These are phyloP conservation scores for Takifugu flavidus DNA, from an alignment of 2,113 vertebrate species.

Conservation along the genomic window DNA sequence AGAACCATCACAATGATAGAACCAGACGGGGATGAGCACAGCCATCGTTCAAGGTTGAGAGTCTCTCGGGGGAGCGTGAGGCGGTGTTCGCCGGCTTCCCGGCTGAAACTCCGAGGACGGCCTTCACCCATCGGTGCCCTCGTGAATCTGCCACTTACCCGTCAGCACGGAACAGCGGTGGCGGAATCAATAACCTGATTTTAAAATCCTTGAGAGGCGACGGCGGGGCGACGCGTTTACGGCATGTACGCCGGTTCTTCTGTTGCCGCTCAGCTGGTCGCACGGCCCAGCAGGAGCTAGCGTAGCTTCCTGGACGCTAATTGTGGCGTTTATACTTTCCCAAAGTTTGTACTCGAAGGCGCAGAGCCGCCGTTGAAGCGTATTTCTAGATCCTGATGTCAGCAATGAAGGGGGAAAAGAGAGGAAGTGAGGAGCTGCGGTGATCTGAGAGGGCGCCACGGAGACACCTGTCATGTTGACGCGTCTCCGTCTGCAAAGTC, in stretches of 20 bases:
- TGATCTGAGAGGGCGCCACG: constrained; percentile 68
- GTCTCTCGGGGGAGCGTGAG: constrained; percentile 2
- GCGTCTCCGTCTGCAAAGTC: constrained; percentile 55
- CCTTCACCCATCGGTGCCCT: constrained; percentile 42
- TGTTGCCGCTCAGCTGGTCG: not conserved
- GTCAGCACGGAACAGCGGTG: constrained; percentile 19
- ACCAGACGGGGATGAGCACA: not conserved
- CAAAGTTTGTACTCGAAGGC: constrained; percentile 5
- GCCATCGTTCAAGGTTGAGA: constrained; percentile 11
- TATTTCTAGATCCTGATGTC: constrained; percentile 45
- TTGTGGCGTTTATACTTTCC: not conserved
- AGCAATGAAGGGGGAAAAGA: constrained; percentile 43
- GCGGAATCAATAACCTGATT: constrained; percentile 56
- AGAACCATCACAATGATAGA: not conserved
- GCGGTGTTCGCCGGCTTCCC: constrained; percentile 1
- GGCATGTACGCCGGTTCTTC: no score
- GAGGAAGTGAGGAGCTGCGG: constrained; percentile 43
- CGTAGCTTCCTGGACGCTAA: not conserved
- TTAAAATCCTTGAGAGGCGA: constrained; percentile 23
- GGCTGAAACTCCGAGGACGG: constrained; percentile 20
- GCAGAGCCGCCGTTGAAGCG: constrained; percentile 29
- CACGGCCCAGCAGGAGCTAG: constrained; percentile 12
- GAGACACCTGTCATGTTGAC: constrained; percentile 67
- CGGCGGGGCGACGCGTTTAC: constrained; percentile 16
- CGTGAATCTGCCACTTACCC: constrained; percentile 19